Conservation (phyloP, 2,888 invertebrate species). For the Drosophila maculinotata region DNA sequence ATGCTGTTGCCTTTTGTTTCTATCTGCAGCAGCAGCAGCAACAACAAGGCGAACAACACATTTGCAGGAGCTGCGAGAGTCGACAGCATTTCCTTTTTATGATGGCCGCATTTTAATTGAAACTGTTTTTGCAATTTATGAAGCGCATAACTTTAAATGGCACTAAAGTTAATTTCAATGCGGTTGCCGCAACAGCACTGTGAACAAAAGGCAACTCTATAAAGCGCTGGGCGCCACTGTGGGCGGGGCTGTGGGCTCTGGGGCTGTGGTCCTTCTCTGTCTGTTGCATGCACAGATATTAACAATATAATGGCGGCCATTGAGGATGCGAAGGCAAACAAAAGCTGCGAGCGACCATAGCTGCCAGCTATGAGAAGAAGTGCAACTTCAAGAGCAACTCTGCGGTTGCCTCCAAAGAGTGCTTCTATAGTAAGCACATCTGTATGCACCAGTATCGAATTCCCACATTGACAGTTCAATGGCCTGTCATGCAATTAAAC, state of each 20-base stretch:
- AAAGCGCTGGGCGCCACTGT: conserved; percentile 16
- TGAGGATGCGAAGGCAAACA: conserved; percentile 49
- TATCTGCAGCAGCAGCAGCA: conserved; percentile 38
- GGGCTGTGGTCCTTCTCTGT: conserved; percentile 32
- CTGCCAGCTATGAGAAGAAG: conserved; percentile 27
- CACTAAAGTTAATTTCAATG: conserved; percentile 80
- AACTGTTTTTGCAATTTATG: conserved; percentile 79
- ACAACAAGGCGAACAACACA: conserved; percentile 49
- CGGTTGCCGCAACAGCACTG: conserved; percentile 66
- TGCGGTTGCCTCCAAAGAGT: conserved; percentile 31
- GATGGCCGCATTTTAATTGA: conserved; percentile 79
- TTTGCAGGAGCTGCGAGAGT: conserved; percentile 67
- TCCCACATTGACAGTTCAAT: conserved; percentile 44
- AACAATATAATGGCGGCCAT: conserved; percentile 60
- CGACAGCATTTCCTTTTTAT: conserved; percentile 80
- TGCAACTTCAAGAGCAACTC: conserved; percentile 31
- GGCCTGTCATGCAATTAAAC: conserved; percentile 61
- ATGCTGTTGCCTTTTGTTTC: conserved; percentile 60
- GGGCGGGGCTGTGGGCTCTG: conserved; percentile 2
- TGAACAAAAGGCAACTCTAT: conserved; percentile 60
- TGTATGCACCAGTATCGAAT: conserved; percentile 17
- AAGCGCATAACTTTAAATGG: conserved; percentile 80
- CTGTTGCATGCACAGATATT: conserved; percentile 45
- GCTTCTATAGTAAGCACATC: background rate
- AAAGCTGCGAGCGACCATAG: conserved; percentile 44